Evolutionary conservation across 2,113 vertebrate species (phyloP), one percentile per base, ranked within the genome.

Genomic region (Malurus cyaneus): DNA sequence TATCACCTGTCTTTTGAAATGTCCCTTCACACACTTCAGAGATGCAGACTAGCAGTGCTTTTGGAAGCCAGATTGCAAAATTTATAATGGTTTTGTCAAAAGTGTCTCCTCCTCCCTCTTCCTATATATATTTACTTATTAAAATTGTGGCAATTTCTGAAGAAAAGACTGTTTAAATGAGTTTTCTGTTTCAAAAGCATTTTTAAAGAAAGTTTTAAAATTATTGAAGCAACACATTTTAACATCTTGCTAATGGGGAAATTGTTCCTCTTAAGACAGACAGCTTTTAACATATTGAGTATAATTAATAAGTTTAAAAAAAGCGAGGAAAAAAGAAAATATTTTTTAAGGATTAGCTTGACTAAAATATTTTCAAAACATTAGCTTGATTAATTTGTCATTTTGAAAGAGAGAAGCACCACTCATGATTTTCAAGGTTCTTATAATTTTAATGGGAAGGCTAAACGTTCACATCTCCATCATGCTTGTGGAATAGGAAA

Each of bases 261-360:
- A 7, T 1, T n/a, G 2, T 36, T 59, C 5, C 11, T 62, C 56
- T 81, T 29, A 78, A 73, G n/a, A 69, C 50, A 49, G 1, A 5
- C 2, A 67, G 14, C 7, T 67, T 74, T 70, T 18, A 66, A 54
- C 29, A 29, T 1, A 8, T 18, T 64, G 25, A 19, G 56, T 54
- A 39, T 39, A 81, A 74, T 61, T 61, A 53, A 8, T 7, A 71
- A 73, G 10, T 47, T 3, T 3, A 13, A 28, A 34, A 34, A 53
- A 49, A 52, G 6, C 3, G 7, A 31, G 19, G 8, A 17, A 62
- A 36, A 19, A 1, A 3, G 1, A 5, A 23, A 67, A 23, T n/a
- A 49, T 64, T 89, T 76, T 67, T 8, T 39, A 26, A 81, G 50
- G 2, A 32, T 53, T 56, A 57, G 5, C 64, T 69, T 54, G 2